phyloP scores from a whole-genome alignment of 1,140 invertebrate species.

The Drosophila ironensis region DNA sequence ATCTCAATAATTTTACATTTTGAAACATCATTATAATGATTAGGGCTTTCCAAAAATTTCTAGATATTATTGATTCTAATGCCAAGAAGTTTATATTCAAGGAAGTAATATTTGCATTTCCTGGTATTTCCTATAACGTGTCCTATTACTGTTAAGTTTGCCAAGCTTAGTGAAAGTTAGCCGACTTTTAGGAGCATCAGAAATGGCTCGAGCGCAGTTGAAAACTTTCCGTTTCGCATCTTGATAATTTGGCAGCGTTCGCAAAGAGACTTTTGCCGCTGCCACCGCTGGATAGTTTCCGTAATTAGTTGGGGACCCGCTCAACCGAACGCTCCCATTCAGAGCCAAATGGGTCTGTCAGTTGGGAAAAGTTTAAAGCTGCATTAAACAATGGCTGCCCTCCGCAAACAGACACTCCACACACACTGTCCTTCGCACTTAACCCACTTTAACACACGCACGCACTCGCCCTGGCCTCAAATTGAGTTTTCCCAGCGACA shows the following conservation, averaged over 20 bases:
- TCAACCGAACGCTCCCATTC: conserved; percentile 20
- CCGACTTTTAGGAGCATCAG: not conserved
- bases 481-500: conserved; percentile 66
- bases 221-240: conserved; percentile 23
- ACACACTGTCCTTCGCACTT: conserved; percentile 18
- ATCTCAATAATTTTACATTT: no score
- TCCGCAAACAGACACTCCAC: not conserved
- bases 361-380: conserved; percentile 47
- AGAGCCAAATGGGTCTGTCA: conserved; percentile 39
- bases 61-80: no score
- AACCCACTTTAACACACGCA: conserved; percentile 31
- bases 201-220: conserved; percentile 3
- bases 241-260: not conserved
- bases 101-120: no score
- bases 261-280: not conserved
- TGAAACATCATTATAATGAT: no score
- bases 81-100: no score
- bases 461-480: conserved; percentile 37
- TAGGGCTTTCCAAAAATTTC: no score
- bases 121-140: no score
- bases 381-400: conserved; percentile 42
- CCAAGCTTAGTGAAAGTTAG: not conserved
- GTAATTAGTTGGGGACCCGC: conserved; percentile 38
- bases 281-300: conserved; percentile 9
- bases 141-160: not conserved